Percentiles rank a stretch among this genome's conserved stretches.
phyloP scores from a whole-genome alignment of 1,140 invertebrate genomes.

The Panagrolaimus sp. region DNA sequence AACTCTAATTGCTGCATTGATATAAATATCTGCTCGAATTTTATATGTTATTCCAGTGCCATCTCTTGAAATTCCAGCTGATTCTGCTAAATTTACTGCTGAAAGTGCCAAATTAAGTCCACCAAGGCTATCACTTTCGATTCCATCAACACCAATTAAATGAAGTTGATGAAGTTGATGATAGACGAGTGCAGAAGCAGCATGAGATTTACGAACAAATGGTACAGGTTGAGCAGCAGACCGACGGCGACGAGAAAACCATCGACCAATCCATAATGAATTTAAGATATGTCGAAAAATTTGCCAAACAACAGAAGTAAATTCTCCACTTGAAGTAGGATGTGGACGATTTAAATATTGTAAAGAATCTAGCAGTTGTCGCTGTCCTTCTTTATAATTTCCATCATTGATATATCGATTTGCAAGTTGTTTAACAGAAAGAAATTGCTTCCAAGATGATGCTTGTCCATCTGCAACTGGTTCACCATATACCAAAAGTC shows the following conservation, averaged over 20 bases:
- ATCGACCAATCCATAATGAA: conserved; percentile 53
- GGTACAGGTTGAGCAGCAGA: conserved; percentile 31
- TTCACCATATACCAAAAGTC: conserved; percentile 41
- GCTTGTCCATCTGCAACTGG: conserved; percentile 37
- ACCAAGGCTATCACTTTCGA: conserved; percentile 15
- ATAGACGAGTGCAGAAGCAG: conserved; percentile 54
- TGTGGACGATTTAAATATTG: conserved; percentile 46
- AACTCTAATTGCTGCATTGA: conserved; percentile 42
- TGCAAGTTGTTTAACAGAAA: conserved; percentile 36
- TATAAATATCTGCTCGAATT: conserved; percentile 52
- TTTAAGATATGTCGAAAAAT: conserved; percentile 52
- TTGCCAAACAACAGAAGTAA: conserved; percentile 51
- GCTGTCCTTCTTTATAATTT: conserved; percentile 55
- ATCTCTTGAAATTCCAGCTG: conserved; percentile 47
- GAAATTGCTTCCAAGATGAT: conserved; percentile 43
- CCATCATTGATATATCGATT: conserved; percentile 30
- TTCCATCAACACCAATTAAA: conserved; percentile 43
- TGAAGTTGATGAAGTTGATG: conserved; percentile 55
- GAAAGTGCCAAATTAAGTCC: conserved; percentile 51
- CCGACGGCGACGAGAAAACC: conserved; percentile 44
- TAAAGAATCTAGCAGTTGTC: conserved; percentile 47
- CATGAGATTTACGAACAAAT: conserved; percentile 49
- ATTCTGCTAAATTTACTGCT: conserved; percentile 54
- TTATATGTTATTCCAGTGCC: conserved; percentile 38
- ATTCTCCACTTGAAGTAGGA: conserved; percentile 38